Conservation (phyloP, 1,140 invertebrate species). For the Drosophila asahinai region DNA sequence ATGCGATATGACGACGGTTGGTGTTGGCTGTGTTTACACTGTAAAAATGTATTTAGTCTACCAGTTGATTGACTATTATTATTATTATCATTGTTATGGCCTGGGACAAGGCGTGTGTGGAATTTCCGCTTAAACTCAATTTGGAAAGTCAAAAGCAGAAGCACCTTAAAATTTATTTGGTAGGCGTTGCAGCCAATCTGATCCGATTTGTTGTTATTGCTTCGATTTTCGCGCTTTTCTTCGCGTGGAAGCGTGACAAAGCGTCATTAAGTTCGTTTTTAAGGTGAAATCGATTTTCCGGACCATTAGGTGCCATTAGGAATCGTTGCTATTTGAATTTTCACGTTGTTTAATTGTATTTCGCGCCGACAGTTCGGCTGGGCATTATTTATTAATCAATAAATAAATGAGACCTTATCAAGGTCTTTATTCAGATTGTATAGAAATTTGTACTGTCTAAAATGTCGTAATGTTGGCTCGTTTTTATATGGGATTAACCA, state of each 20-base stretch:
- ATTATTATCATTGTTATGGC: slow-evolving; percentile 10
- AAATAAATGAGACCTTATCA: slow-evolving; percentile 36
- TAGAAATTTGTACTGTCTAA: slow-evolving; percentile 11
- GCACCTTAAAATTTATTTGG: slow-evolving; percentile 14
- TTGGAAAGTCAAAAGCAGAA: slow-evolving; percentile 1
- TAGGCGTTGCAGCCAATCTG: slow-evolving; percentile 33
- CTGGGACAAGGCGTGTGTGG: neutral
- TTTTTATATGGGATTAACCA: slow-evolving; percentile 19
- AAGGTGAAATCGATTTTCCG: slow-evolving; percentile 74
- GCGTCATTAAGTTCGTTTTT: slow-evolving; percentile 61
- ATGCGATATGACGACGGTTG: slow-evolving; percentile 26
- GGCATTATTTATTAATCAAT: slow-evolving; percentile 38
- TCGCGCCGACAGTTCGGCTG: neutral
- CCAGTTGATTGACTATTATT: slow-evolving; percentile 27
- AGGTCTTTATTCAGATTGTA: slow-evolving; percentile 26
- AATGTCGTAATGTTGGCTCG: slow-evolving; percentile 24
- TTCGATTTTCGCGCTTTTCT: slow-evolving; percentile 41
- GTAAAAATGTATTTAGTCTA: slow-evolving; percentile 16
- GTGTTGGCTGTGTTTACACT: slow-evolving; percentile 31
- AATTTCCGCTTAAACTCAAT: slow-evolving; percentile 4
- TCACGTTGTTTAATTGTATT: slow-evolving; percentile 28
- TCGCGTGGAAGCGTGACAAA: slow-evolving; percentile 60
- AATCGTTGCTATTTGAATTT: slow-evolving; percentile 45
- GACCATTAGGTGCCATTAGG: slow-evolving; percentile 35
- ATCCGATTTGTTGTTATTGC: slow-evolving; percentile 34